Base-by-base conservation (phyloP, 1,140 invertebrate species). In the Drosophila obscura region DNA sequence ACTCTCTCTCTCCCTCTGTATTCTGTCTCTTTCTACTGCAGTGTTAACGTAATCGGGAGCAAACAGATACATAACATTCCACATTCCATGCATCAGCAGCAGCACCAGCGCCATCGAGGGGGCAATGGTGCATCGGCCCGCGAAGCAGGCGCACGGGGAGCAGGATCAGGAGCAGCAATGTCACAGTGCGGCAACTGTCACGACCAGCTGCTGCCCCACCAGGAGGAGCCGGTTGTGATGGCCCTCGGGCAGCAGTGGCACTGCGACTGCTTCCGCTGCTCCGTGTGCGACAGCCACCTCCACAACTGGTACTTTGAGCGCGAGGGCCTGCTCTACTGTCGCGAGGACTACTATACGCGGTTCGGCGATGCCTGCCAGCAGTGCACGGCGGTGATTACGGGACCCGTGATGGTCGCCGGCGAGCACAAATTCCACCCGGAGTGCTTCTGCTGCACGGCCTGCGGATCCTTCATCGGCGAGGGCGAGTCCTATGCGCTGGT, bases 351-450 rank as follows among this genome's bases (percentile, higher is more conserved):
- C 90, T 97, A 96, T 95, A 92, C 95, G 5, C 94, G 96, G n/a
- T 98, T 96, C 91, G 97, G 97, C 1, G 96, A 97, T 92, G 94
- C 95, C 16, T 98, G 97, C 82, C 97, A 98, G 90, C 95, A 97
- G 77, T 98, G 97, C 92, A 94, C 94, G 57, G 94, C 97, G 91
- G 94, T 96, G 58, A 98, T 98, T 80, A 97, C 97, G 0, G 97
- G 97, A 0, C 97, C 97, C 26, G 96, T 98, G 49, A 98, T 98
- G 97, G 94, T 97, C 68, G 97, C 97, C 15, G 97, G 97, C 16
- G 96, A 97, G 90, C 97, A 98, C 92, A 97, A 97, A 91, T 98
- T 97, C 93, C 97, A 99, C 93, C 97, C 97, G 64, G 97, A 99
- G 94, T 99, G 97, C 98, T 99, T 93, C 52, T 95, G 95, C 73